Conservation (phyloP, 2,797 vertebrate genomes). For the Coracias cyanogaster region DNA sequence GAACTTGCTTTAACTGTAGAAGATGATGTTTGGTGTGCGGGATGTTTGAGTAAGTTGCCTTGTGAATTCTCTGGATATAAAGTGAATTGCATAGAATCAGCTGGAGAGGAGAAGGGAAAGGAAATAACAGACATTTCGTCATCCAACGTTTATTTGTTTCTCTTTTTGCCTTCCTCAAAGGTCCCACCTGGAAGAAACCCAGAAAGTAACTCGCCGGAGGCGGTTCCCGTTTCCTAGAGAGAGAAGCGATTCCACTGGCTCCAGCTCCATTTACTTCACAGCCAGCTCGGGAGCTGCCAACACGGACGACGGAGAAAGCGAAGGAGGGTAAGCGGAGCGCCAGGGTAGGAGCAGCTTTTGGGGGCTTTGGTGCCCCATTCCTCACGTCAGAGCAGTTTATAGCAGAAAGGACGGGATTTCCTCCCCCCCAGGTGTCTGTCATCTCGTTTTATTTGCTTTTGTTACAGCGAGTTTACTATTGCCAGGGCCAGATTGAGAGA, state of each 20-base stretch:
- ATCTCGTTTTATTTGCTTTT: not conserved
- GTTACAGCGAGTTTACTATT: not conserved
- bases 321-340: conserved; percentile 86
- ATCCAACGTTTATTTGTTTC: fast-evolving
- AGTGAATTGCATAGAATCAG: fast-evolving
- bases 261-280: conserved; percentile 95
- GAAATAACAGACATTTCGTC: fast-evolving
- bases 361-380: not conserved
- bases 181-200: conserved; percentile 88
- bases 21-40: fast-evolving
- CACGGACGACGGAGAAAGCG: conserved; percentile 85
- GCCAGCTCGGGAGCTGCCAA: conserved; percentile 83
- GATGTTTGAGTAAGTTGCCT: not conserved
- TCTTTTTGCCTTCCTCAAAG: conserved; percentile 68
- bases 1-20: fast-evolving
- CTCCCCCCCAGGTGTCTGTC: not conserved
- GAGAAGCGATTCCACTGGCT: conserved; percentile 88
- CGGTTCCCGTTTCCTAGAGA: conserved; percentile 82
- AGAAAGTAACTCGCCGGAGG: conserved; percentile 81
- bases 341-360: not conserved
- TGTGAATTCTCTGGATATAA: fast-evolving
- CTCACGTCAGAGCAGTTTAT: fast-evolving
- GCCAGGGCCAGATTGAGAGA: not conserved
- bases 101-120: not conserved
- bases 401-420: no score